Evolutionary conservation across 2,888 invertebrate species (phyloP), one percentile per base, ranked within the genome.

Genomic region (Drosophila monieri): DNA sequence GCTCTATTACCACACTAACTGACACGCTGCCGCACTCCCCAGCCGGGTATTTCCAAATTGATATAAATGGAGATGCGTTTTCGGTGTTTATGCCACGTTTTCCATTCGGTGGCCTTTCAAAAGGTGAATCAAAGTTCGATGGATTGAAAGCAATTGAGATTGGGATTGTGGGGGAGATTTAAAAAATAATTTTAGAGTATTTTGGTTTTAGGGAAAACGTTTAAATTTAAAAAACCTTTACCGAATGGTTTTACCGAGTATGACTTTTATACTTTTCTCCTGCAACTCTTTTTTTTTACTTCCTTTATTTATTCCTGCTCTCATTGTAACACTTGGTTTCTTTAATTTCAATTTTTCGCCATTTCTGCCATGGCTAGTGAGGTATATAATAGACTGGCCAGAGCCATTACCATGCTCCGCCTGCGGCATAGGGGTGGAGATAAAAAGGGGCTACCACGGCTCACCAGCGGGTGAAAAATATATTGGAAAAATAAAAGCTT

Each of bases 361-460:
- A 18, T 35, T 35, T n/a, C 35, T 53, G 66, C 48, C 74, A 44
- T 68, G 75, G 75, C 86, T 75, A 80, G 78, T 80, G 80, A 86
- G 78, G 78, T 75, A 73, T 78, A 80, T 77, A 81, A 81, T 85
- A 77, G 75, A 76, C 80, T 66, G 83, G 86, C 78, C 86, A 73
- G 55, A 65, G 73, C 73, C 86, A 74, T 86, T 84, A 80, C 86
- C 75, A 69, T 74, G 70, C 66, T 74, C 60, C 68, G 73, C 72
- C 78, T 84, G 80, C 80, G 84, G 68, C 37, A 35, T 56, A 64
- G 12, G 1, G 21, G 32, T 6, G 10, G 10, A 15, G n/a, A 10
- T 6, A 51, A 30, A 39, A 39, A 41, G n/a, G 1, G 39, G 27
- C 35, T 6, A 10, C 8, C 14, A 52, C 5, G 27, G 41, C 15